Conservation (phyloP, 2,113 vertebrate genomes). For the Mus spicilegus region DNA sequence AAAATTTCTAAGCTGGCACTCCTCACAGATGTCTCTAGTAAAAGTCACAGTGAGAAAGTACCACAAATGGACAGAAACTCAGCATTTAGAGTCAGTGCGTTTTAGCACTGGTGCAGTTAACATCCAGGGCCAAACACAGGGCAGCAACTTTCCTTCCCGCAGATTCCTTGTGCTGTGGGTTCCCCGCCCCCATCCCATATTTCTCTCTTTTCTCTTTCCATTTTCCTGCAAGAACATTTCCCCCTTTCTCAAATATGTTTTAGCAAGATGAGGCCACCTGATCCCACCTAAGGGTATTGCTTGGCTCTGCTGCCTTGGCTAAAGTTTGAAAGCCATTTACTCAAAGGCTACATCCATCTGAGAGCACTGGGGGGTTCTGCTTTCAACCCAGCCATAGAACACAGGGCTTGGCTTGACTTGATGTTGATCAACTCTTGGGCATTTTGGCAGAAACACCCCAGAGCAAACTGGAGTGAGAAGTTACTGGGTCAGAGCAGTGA, state of each 20-base stretch:
- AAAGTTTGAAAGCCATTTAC: neutral
- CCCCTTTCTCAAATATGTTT: neutral
- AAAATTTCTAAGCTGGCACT: constrained; percentile 35
- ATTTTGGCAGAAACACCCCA: constrained; percentile 43
- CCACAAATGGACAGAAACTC: constrained; percentile 10
- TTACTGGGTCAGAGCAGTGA: neutral
- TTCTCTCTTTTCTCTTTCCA: neutral
- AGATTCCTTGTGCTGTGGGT: neutral
- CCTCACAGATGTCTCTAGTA: neutral
- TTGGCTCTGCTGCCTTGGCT: neutral
- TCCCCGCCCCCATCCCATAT: neutral
- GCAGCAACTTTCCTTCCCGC: neutral
- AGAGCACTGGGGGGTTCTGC: neutral
- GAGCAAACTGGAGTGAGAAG: neutral
- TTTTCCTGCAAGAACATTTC: neutral
- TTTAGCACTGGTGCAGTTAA: neutral
- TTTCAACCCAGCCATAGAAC: neutral
- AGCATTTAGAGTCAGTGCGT: neutral
- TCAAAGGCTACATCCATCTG: neutral
- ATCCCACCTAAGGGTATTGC: neutral
- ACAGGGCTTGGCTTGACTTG: neutral
- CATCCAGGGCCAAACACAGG: neutral
- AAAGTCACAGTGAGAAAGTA: neutral
- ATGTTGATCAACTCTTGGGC: neutral
- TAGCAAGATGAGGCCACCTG: constrained; percentile 30